Evolutionary conservation across 2,797 vertebrate genomes (phyloP).

Genomic region (Liparis tanakae): DNA sequence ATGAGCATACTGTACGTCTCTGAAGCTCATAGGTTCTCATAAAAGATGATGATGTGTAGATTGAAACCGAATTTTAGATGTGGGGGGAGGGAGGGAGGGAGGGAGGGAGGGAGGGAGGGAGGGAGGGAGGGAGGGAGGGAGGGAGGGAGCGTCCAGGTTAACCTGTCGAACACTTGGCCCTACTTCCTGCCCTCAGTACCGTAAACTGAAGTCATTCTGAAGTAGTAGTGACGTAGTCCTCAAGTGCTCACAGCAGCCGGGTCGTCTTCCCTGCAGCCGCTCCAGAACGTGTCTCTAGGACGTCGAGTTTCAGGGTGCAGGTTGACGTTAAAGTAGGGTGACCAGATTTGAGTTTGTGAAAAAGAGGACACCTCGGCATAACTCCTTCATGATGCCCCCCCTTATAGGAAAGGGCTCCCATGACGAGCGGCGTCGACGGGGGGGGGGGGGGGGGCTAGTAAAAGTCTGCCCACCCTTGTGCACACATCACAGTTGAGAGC

Average conservation of each 20-base stretch:
- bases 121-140: background rate
- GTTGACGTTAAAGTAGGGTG: conserved; percentile 50
- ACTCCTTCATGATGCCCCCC: no score
- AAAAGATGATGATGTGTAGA: conserved; percentile 7
- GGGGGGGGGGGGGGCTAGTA: no score
- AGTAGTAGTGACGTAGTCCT: conserved; percentile 26
- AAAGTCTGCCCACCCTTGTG: no score
- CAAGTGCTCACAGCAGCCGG: conserved; percentile 15
- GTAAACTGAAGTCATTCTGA: conserved; percentile 11
- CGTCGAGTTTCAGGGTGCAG: conserved; percentile 33
- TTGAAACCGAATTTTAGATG: conserved; percentile 13
- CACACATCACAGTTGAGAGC: no score
- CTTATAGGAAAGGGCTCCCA: no score
- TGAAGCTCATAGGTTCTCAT: background rate
- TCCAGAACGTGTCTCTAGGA: conserved; percentile 25
- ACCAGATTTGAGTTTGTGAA: no score
- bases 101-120: background rate
- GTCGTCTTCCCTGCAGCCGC: conserved; percentile 39
- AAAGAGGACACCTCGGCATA: no score
- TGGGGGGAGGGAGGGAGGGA: background rate
- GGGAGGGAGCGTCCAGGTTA: background rate
- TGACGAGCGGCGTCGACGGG: no score
- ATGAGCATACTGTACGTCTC: conserved; percentile 9
- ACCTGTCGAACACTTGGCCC: conserved; percentile 11
- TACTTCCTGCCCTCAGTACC: conserved; percentile 16